Base-by-base conservation (phyloP, 2,888 invertebrate species). In the Orthonychiurus folsomi region DNA sequence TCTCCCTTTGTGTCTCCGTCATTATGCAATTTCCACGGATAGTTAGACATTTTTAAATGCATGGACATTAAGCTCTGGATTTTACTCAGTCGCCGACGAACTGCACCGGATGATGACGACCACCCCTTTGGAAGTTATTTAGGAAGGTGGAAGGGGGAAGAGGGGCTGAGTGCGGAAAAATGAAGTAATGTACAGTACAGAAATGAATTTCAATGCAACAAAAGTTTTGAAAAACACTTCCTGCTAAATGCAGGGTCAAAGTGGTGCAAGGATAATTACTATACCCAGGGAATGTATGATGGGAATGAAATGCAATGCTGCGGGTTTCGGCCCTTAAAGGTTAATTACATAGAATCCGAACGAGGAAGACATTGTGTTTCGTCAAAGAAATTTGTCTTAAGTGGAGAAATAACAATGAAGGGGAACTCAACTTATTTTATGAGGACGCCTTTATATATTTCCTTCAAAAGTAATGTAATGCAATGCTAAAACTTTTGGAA, bases 21-120 rank as follows among this genome's bases (percentile, higher is more conserved):
- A 37, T 37, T 37, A 37, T 37, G 37, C 37, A 37, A 37, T 37
- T 37, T 37, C 37, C 37, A 37, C 37, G 37, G 37, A 37, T 37
- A 37, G 37, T 37, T 37, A 37, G 37, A 37, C 37, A 15, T 37
- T 37, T n/a, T 15, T 37, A 37, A 37, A 37, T 37, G 37, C 15
- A 37, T 37, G 37, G 15, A 37, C 37, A 37, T 37, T 37, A 37
- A 37, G 37, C 37, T 5, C 37, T 37, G 37, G 37, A 15, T 15
- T 37, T 37, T 37, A 15, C 37, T 5, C 37, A 9, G 37, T 15
- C 37, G 37, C 37, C 15, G 37, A 5, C 15, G 37, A n/a, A n/a
- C 37, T 37, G 37, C 37, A 15, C 37, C 37, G 9, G 15, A 15
- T 37, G 37, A 37, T 37, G 37, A 37, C 37, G 5, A 37, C 15